A percentile compares a stretch with the other conserved stretches of the same genome.
Conservation (phyloP, 2,888 invertebrate genomes). For the Cartodere bifasciata region DNA sequence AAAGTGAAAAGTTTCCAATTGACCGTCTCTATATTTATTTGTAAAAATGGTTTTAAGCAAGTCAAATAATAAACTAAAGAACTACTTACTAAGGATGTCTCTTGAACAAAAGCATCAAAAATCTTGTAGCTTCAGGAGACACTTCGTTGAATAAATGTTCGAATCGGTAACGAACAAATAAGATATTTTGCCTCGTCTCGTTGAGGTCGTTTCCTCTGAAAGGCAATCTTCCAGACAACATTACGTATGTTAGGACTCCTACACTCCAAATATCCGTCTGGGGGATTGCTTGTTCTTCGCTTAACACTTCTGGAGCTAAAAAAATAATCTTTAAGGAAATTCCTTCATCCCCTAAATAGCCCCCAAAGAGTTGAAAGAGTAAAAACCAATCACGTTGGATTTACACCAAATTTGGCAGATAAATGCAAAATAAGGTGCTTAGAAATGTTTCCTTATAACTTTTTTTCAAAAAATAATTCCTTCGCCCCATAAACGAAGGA, state of each 20-base stretch:
- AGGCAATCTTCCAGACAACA: slow-evolving; percentile 86
- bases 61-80: too few species aligned
- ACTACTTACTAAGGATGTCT: slow-evolving; percentile 69
- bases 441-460: too few species aligned
- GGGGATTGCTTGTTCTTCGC: slow-evolving; percentile 75
- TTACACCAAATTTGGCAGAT: too few species aligned
- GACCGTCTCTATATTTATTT: too few species aligned
- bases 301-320: slow-evolving; percentile 77
- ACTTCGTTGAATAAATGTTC: slow-evolving; percentile 90
- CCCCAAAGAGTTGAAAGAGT: too few species aligned
- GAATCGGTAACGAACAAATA: slow-evolving; percentile 83
- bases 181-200: slow-evolving; percentile 84
- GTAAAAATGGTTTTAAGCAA: too few species aligned
- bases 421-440: too few species aligned
- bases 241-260: slow-evolving; percentile 80
- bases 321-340: slow-evolving; percentile 8
- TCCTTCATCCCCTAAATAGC: not conserved
- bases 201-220: slow-evolving; percentile 71
- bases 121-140: slow-evolving; percentile 83
- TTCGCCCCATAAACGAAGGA: too few species aligned
- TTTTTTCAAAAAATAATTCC: too few species aligned
- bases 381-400: too few species aligned
- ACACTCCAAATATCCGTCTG: slow-evolving; percentile 95
- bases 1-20: too few species aligned
- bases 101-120: slow-evolving; percentile 93